Evolutionary conservation across 1,140 invertebrate genomes (phyloP).

Genomic region (Neoseiulus cucumeris): DNA sequence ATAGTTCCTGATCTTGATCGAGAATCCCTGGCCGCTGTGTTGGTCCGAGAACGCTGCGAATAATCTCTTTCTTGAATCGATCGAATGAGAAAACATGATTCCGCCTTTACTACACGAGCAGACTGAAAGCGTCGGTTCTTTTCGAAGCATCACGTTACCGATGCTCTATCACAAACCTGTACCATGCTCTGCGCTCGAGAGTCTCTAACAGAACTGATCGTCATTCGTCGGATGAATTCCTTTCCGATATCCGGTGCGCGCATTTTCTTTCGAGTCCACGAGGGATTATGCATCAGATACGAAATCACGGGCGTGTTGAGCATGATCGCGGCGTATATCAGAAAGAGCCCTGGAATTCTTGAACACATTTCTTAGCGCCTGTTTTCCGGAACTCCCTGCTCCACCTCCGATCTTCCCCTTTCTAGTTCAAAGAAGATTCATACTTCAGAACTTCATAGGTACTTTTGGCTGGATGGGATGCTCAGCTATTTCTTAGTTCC

Average conservation of each 20-base stretch:
- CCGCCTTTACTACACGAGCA: too few species aligned
- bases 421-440: too few species aligned
- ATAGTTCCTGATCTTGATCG: not conserved
- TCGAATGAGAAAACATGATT: too few species aligned
- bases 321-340: not conserved
- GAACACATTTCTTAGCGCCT: too few species aligned
- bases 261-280: not conserved
- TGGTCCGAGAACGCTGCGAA: not conserved
- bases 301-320: not conserved
- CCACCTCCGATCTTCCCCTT: too few species aligned
- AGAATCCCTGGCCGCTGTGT: not conserved
- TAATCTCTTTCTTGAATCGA: too few species aligned
- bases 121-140: too few species aligned
- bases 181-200: not conserved
- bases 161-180: not conserved
- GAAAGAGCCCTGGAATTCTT: not conserved
- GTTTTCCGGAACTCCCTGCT: too few species aligned
- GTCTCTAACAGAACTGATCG: not conserved
- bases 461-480: too few species aligned
- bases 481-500: too few species aligned
- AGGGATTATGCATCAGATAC: not conserved
- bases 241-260: not conserved
- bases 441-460: too few species aligned
- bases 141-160: too few species aligned
- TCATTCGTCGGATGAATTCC: not conserved